A percentile compares a stretch with the other conserved stretches of the same genome.
Conservation (phyloP, 2,113 vertebrate genomes). For the Emberiza fucata region DNA sequence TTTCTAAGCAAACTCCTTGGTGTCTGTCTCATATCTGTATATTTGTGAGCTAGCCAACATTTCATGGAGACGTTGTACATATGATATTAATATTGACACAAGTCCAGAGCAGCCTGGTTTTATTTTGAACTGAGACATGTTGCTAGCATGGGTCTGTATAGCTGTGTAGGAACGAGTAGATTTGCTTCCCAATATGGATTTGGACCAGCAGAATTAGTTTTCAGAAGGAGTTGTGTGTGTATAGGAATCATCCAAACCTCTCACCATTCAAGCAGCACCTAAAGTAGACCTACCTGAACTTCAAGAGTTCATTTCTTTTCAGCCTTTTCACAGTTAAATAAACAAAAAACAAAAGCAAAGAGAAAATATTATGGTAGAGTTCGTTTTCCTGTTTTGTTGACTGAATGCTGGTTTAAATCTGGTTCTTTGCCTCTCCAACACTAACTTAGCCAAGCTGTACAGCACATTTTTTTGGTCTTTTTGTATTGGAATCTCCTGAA, state of each 20-base stretch:
- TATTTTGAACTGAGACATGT: conserved; percentile 42
- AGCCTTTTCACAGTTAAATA: neutral
- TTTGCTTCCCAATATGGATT: neutral
- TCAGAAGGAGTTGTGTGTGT: neutral
- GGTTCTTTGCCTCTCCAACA: neutral
- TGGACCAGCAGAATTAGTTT: neutral
- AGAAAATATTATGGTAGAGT: neutral
- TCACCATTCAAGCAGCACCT: neutral
- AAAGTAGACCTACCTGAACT: conserved; percentile 3
- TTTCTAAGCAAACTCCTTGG: conserved; percentile 31
- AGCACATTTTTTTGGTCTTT: conserved; percentile 33
- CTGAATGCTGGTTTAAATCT: neutral
- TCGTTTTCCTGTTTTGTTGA: neutral
- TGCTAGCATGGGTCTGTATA: conserved; percentile 38
- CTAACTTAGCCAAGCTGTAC: conserved; percentile 24
- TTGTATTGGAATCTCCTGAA: neutral
- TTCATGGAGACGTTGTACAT: conserved; percentile 67
- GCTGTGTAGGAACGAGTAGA: conserved; percentile 45
- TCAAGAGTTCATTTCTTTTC: neutral
- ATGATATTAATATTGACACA: conserved; percentile 68
- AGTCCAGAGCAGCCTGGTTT: conserved; percentile 47
- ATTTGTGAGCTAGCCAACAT: conserved; percentile 44
- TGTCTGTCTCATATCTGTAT: conserved; percentile 56
- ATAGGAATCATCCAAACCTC: neutral
- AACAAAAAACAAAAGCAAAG: neutral